Evolutionary conservation across 2,888 invertebrate genomes (phyloP).

Genomic region (Caenorhabditis sp.): DNA sequence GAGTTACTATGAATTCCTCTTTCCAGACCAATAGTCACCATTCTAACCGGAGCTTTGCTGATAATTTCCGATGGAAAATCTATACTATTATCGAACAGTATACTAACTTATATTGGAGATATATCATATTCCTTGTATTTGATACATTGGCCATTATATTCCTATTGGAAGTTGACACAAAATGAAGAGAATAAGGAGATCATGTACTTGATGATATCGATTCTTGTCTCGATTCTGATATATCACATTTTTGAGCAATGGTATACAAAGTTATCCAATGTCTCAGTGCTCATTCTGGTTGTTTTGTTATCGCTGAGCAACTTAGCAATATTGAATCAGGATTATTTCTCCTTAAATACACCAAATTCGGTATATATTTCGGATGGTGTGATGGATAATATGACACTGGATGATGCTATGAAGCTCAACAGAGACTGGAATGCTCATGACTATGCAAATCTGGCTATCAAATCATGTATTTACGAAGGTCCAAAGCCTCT

Average conservation of each 20-base stretch:
- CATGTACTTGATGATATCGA: not conserved
- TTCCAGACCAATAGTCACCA: not conserved
- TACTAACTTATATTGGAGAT: constrained; percentile 40
- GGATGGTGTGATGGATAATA: too few species aligned
- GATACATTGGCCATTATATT: constrained; percentile 41
- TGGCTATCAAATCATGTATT: too few species aligned
- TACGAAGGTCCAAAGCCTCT: too few species aligned
- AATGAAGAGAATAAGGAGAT: not conserved
- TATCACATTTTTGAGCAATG: constrained; percentile 19
- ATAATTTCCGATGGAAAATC: not conserved
- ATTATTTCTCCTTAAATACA: too few species aligned
- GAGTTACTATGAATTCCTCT: too few species aligned
- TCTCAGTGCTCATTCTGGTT: not conserved
- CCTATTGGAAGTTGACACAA: not conserved
- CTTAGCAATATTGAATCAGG: too few species aligned
- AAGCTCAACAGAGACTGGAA: not conserved
- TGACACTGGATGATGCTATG: not conserved
- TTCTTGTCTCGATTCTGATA: not conserved
- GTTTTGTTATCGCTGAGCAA: too few species aligned
- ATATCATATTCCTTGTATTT: constrained; percentile 47
- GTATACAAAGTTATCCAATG: constrained; percentile 5
- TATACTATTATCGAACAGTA: not conserved
- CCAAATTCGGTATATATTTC: too few species aligned
- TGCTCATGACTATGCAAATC: too few species aligned
- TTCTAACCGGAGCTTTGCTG: not conserved